Percentiles rank a stretch among this genome's conserved stretches.
Conservation (phyloP, 2,888 invertebrate species). For the Serripes groenlandicus region DNA sequence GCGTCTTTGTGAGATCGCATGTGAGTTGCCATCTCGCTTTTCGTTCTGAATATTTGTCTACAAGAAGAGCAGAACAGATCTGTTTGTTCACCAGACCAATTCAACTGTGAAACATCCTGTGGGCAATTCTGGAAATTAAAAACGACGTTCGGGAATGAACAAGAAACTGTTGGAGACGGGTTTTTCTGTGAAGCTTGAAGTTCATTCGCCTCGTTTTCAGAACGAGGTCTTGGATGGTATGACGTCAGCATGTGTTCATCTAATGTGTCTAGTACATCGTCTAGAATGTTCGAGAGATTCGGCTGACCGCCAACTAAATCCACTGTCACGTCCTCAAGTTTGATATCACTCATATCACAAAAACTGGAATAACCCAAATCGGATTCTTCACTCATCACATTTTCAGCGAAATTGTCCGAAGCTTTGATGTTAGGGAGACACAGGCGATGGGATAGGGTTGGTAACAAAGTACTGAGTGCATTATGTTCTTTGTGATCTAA, state of each 20-base stretch:
- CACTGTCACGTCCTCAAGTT: constrained; percentile 14
- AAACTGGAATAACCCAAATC: constrained; percentile 63
- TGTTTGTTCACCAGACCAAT: not conserved
- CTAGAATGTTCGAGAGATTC: constrained; percentile 54
- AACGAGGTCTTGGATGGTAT: not conserved
- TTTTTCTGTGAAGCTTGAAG: not conserved
- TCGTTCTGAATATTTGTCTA: constrained; percentile 44
- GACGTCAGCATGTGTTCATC: not conserved
- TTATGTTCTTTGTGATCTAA: too few relatives aligned
- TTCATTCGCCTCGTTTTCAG: not conserved
- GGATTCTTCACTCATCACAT: constrained; percentile 62
- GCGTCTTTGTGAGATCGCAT: constrained; percentile 54
- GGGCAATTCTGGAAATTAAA: not conserved
- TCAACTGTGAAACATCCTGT: not conserved
- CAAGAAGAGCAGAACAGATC: constrained; percentile 26
- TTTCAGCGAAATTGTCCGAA: constrained; percentile 54
- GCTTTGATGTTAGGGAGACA: constrained; percentile 52
- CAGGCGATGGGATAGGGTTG: too few relatives aligned
- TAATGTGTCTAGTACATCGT: constrained; percentile 47
- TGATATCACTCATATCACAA: constrained; percentile 39
- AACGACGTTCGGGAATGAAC: not conserved
- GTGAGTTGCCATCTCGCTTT: constrained; percentile 57
- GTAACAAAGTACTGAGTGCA: too few relatives aligned
- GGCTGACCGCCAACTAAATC: constrained; percentile 37
- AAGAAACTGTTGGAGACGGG: not conserved